These are phyloP conservation scores for Cephus runcator DNA, from an alignment of 2,888 invertebrate genomes.

Conservation along the genomic window DNA sequence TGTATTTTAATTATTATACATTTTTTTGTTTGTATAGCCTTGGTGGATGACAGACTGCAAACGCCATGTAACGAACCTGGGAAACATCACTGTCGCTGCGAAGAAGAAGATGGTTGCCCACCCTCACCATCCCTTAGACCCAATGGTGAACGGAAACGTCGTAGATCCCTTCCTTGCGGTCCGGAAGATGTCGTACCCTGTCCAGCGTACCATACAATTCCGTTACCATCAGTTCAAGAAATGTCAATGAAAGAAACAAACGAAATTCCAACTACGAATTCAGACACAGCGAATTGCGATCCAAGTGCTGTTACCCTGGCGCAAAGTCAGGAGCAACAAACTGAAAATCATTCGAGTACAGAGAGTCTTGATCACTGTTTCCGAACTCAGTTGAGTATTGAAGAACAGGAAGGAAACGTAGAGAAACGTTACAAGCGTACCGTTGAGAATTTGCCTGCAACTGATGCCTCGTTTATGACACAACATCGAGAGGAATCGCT, in stretches of 20 bases:
- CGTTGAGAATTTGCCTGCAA: slow-evolving; percentile 25
- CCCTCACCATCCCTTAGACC: slow-evolving; percentile 57
- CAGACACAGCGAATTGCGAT: not conserved
- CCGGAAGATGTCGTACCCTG: slow-evolving; percentile 54
- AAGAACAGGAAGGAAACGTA: slow-evolving; percentile 48
- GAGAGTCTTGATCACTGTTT: slow-evolving; percentile 54
- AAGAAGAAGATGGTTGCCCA: slow-evolving; percentile 73
- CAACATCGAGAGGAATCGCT: slow-evolving; percentile 10
- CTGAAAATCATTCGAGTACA: slow-evolving; percentile 10
- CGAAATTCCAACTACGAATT: not conserved
- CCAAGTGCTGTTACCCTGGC: not conserved
- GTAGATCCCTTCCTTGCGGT: slow-evolving; percentile 58
- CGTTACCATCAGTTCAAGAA: slow-evolving; percentile 35
- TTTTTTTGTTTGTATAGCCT: slow-evolving; percentile 31
- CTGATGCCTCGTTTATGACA: slow-evolving; percentile 7
- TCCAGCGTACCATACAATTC: slow-evolving; percentile 43
- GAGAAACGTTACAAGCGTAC: slow-evolving; percentile 59
- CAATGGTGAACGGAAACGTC: slow-evolving; percentile 58
- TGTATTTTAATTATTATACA: not conserved
- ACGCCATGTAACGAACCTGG: slow-evolving; percentile 79
- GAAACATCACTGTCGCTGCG: slow-evolving; percentile 81
- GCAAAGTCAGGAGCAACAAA: not conserved
- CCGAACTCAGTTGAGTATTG: slow-evolving; percentile 51
- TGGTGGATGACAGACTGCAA: slow-evolving; percentile 79
- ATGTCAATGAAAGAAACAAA: not conserved